Base-by-base conservation (phyloP, 2,113 vertebrate genomes). In the Motacilla tschutschensis region DNA sequence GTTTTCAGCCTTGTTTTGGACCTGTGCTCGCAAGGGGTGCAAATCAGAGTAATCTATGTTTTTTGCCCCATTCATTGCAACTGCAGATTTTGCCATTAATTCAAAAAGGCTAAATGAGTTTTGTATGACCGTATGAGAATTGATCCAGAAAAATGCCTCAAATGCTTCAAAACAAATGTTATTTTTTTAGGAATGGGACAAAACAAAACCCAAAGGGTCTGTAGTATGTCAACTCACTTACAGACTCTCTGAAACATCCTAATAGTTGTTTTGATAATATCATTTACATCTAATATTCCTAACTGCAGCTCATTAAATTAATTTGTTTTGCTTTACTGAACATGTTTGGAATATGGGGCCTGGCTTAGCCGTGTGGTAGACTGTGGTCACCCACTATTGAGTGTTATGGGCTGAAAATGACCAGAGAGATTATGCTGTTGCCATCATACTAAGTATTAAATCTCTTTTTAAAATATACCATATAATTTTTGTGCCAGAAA, bases 401-500 rank as follows among this genome's bases (percentile, higher is more conserved):
- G 14, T 41, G 12, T 57, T 72, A 20, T 28, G 50, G 77, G 15
- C 50, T 89, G 38, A 64, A 91, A 83, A 77, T 40, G 11, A 36
- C 71, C 24, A 31, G 18, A 64, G 35, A 76, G 31, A 43, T 79
- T 50, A 64, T 67, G 36, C 40, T 50, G 43, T 79, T 81, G 47
- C 57, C 26, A 53, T 70, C 21, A 9, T 36, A 58, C 17, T 64
- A 29, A 10, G 1, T 60, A 53, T 60, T 60, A 64, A 72, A 43
- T 66, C 20, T 74, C 66, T 72, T 71, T 67, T 22, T 40, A 60
- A 85, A 59, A n/a, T 15, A 43, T 65, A 53, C 17, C 53, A 22
- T 76, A 17, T 71, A 62, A 64, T 64, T 12, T 90, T 89, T 70
- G 58, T 70, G 83, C 26, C 41, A 86, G 63, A 70, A 66, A 64